Conservation (phyloP, 2,113 vertebrate species). For the Aptenodytes forsteri region DNA sequence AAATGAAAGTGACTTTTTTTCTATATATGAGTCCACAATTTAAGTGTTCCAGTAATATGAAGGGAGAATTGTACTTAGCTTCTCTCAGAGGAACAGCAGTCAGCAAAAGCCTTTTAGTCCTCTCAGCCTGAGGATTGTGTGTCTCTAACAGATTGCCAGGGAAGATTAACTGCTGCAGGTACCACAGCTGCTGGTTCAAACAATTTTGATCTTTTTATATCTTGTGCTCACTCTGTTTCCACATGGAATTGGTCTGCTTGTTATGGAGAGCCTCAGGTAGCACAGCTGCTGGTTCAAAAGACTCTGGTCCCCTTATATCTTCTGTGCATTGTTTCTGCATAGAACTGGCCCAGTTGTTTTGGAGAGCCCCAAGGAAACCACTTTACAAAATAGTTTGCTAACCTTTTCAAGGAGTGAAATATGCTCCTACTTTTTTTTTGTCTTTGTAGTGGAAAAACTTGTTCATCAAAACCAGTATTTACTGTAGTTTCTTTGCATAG, state of each 20-base stretch:
- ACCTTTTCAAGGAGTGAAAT: constrained; percentile 75
- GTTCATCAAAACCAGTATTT: constrained; percentile 57
- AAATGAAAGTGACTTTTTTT: neutral
- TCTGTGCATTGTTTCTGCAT: constrained; percentile 64
- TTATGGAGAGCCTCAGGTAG: constrained; percentile 65
- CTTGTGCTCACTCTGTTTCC: constrained; percentile 62
- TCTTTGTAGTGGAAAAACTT: constrained; percentile 46
- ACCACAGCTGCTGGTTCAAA: constrained; percentile 75
- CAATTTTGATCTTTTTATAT: constrained; percentile 76
- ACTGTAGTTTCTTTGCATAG: constrained; percentile 28
- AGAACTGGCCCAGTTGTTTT: constrained; percentile 63
- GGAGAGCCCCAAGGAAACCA: constrained; percentile 66
- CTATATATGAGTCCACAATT: neutral
- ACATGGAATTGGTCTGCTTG: constrained; percentile 64
- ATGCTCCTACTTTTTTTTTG: constrained; percentile 21
- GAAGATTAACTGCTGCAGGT: constrained; percentile 78
- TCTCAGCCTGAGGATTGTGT: constrained; percentile 66
- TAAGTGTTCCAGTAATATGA: constrained; percentile 12
- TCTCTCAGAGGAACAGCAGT: constrained; percentile 72
- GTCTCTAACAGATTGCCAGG: constrained; percentile 73
- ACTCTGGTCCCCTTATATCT: constrained; percentile 29
- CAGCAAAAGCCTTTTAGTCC: constrained; percentile 72
- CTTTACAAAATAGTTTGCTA: constrained; percentile 70
- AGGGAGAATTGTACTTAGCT: constrained; percentile 22
- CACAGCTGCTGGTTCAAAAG: constrained; percentile 71